phyloP scores from a whole-genome alignment of 2,888 invertebrate genomes.

The Hipparchia sbordonii region DNA sequence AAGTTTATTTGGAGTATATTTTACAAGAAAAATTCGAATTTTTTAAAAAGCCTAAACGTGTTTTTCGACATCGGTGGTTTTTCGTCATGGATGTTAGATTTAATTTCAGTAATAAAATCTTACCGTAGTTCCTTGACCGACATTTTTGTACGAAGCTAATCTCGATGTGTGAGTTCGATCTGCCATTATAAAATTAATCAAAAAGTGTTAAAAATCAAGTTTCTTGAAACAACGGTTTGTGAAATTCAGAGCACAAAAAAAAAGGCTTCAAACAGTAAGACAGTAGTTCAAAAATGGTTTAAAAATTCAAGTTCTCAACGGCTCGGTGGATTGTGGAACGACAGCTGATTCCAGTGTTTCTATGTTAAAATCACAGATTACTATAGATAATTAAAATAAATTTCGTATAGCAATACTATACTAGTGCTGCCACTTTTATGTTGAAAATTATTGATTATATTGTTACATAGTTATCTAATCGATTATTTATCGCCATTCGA shows the following conservation, averaged over 20 bases:
- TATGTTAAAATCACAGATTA: background rate
- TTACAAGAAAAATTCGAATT: background rate
- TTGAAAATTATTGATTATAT: background rate
- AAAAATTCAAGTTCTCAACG: no score
- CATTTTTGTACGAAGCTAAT: slow-evolving; percentile 89
- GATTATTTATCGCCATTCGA: background rate
- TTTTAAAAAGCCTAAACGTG: background rate
- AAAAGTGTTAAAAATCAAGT: background rate
- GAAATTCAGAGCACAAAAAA: background rate
- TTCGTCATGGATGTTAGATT: background rate
- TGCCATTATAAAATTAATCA: slow-evolving; percentile 72
- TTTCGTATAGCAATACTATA: slow-evolving; percentile 10
- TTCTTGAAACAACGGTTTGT: slow-evolving; percentile 3
- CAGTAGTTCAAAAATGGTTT: no score
- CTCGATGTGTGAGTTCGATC: slow-evolving; percentile 83
- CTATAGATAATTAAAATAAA: background rate
- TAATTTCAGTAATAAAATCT: slow-evolving; percentile 47
- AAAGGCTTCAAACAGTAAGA: no score
- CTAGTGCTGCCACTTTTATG: slow-evolving; percentile 11
- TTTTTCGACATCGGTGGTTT: no score
- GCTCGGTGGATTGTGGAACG: background rate
- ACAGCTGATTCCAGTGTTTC: slow-evolving; percentile 1
- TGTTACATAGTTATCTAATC: slow-evolving; percentile 19
- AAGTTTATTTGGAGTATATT: background rate
- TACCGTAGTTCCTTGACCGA: slow-evolving; percentile 89